Conservation (phyloP, 2,888 invertebrate species). For the Cantharis lateralis region DNA sequence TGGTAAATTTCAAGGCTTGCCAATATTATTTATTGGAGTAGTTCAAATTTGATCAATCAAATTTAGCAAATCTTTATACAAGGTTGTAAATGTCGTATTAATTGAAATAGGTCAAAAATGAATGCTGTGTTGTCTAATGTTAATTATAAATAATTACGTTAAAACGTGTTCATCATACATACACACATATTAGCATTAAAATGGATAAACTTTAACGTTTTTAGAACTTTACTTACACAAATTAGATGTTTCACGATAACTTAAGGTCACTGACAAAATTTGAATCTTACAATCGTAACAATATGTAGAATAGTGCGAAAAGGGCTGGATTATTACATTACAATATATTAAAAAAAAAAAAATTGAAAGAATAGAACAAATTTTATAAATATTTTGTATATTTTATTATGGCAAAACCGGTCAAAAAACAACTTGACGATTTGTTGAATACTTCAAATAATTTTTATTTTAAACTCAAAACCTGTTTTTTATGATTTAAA, state of each 20-base stretch:
- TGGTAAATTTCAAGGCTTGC: not conserved
- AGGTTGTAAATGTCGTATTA: conserved; percentile 15
- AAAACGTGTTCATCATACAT: conserved; percentile 7
- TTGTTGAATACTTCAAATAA: not conserved
- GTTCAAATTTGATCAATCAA: conserved; percentile 10
- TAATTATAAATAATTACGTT: conserved; percentile 20
- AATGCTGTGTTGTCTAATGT: conserved; percentile 12
- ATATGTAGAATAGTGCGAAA: not conserved
- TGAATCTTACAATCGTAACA: not conserved
- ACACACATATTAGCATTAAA: conserved; percentile 6
- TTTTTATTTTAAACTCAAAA: no score
- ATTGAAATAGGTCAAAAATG: conserved; percentile 24
- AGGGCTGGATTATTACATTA: not conserved
- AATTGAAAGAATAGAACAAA: not conserved
- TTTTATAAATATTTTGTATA: not conserved
- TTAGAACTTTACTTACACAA: not conserved
- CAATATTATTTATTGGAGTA: not conserved
- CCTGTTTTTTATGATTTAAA: no score
- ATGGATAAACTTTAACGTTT: conserved; percentile 1
- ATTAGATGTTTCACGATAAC: not conserved
- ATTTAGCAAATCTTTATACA: conserved; percentile 3
- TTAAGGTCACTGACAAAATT: not conserved
- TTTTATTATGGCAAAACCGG: not conserved
- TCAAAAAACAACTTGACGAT: not conserved
- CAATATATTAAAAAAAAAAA: not conserved